Evolutionary conservation across 2,888 invertebrate genomes (phyloP).

Genomic region (Agonopterix subpropinquella): DNA sequence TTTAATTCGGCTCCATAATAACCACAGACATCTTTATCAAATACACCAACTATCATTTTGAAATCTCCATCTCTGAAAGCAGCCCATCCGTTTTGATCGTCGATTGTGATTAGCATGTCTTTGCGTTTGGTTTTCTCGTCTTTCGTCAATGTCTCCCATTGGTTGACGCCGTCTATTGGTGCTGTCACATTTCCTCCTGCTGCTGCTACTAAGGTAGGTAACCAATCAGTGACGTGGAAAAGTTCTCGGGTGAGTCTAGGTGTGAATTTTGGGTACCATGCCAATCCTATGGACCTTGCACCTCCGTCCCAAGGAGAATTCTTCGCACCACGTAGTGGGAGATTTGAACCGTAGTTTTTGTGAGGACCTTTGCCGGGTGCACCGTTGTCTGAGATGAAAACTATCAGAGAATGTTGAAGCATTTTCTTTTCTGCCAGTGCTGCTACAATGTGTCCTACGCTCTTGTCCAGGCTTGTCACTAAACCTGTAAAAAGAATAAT

Average conservation of each 20-base stretch:
- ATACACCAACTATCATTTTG: conserved; percentile 29
- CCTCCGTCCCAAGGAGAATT: conserved; percentile 88
- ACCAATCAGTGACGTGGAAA: conserved; percentile 86
- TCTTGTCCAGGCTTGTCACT: conserved; percentile 84
- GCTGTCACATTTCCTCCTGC: conserved; percentile 30
- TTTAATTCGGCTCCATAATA: conserved; percentile 28
- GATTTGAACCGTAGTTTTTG: conserved; percentile 82
- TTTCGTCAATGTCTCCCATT: conserved; percentile 75
- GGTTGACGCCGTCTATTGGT: conserved; percentile 77
- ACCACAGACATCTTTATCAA: conserved; percentile 18
- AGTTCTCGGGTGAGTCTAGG: conserved; percentile 69
- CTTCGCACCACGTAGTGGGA: conserved; percentile 85
- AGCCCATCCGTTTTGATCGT: conserved; percentile 48
- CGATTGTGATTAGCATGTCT: conserved; percentile 72
- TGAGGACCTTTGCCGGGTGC: conserved; percentile 79
- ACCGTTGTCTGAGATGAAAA: conserved; percentile 91
- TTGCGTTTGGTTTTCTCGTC: conserved; percentile 46
- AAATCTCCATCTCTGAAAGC: conserved; percentile 39
- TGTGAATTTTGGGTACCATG: conserved; percentile 74
- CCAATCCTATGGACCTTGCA: conserved; percentile 79
- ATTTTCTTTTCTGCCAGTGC: conserved; percentile 79
- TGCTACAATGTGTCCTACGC: conserved; percentile 82
- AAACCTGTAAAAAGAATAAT: conserved; percentile 45
- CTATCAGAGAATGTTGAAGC: conserved; percentile 84
- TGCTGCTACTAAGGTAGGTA: conserved; percentile 79